A percentile compares a stretch with the other conserved stretches of the same genome.
These are phyloP conservation scores for Lochmaea capreae DNA, from an alignment of 2,888 invertebrate species.

Conservation along the genomic window DNA sequence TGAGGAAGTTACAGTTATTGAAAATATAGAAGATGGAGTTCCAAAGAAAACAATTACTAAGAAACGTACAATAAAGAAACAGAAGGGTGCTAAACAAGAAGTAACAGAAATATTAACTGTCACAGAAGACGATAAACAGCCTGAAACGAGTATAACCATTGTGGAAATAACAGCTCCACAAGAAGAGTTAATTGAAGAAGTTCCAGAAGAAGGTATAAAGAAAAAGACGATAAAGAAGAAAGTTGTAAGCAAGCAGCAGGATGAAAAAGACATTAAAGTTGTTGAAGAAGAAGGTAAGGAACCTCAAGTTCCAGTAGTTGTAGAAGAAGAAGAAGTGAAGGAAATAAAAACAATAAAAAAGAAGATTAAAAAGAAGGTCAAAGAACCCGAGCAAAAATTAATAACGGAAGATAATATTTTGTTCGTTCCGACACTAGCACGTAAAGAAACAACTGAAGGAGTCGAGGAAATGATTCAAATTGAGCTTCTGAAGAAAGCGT, in stretches of 20 bases:
- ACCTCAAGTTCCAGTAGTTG: slow-evolving; percentile 53
- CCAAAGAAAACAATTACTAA: slow-evolving; percentile 63
- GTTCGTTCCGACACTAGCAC: slow-evolving; percentile 55
- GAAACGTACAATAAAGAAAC: slow-evolving; percentile 60
- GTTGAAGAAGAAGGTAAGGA: slow-evolving; percentile 52
- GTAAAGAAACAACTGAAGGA: slow-evolving; percentile 56
- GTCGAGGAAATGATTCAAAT: slow-evolving; percentile 56
- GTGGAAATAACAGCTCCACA: slow-evolving; percentile 57
- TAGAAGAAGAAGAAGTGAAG: slow-evolving; percentile 33
- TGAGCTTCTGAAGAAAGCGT: slow-evolving; percentile 58
- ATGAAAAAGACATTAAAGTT: slow-evolving; percentile 56
- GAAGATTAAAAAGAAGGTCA: slow-evolving; percentile 40
- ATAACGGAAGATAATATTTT: slow-evolving; percentile 50
- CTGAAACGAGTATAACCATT: slow-evolving; percentile 53
- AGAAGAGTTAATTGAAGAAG: slow-evolving; percentile 49
- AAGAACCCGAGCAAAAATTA: slow-evolving; percentile 50
- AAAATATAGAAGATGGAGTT: slow-evolving; percentile 43
- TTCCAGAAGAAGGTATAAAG: slow-evolving; percentile 47
- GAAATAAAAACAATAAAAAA: slow-evolving; percentile 16
- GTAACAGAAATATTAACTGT: slow-evolving; percentile 60
- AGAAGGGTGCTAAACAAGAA: slow-evolving; percentile 60
- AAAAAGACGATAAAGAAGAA: slow-evolving; percentile 64
- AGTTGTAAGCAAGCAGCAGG: slow-evolving; percentile 62
- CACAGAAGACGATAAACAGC: slow-evolving; percentile 54
- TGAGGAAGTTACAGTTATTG: slow-evolving; percentile 49